Evolutionary conservation across 2,113 vertebrate species (phyloP), one percentile per base, ranked within the genome.

Genomic region (Tonatia bakeri): DNA sequence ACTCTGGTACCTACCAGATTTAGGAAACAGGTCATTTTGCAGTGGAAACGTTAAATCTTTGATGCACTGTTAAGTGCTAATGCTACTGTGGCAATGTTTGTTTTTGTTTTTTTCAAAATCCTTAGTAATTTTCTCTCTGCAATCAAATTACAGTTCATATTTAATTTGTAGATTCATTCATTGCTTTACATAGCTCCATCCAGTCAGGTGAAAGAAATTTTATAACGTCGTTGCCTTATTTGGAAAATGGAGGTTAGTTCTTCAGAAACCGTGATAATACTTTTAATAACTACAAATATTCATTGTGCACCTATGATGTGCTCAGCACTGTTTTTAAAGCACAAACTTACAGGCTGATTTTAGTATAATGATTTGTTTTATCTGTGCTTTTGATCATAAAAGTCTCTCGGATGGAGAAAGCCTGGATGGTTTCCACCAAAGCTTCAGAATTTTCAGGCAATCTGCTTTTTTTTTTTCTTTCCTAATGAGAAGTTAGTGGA

Each of bases 1-100:
- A 76, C 90, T 90, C 93, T 97, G 94, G 90, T 91, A 97, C 84
- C 43, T 88, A 94, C 90, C 84, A 94, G 90, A 94, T 96, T 89
- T 70, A 47, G 72, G 82, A 90, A 88, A 95, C 84, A 81, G 75
- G 95, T 97, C 94, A 69, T 97, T 67, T 83, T 96, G 95, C 94
- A 81, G 76, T 91, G 83, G 84, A 96, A 96, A 97, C 65, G 59
- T 98, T 47, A 96, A 97, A 92, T 96, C 69, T 97, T 97, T 56
- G 87, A 95, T 97, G 97, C 97, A 97, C 98, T 98, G 96, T 97
- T 97, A 95, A 95, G 95, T 98, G 86, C 59, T 95, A 70, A 95
- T 97, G 97, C 98, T 98, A 97, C 97, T 98, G 95, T 96, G 96
- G 95, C 94, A 95, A 59, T 83, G 67, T 52, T 95, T 22, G 65